Base-by-base conservation (phyloP, 2,888 invertebrate genomes). In the Noctua comes region DNA sequence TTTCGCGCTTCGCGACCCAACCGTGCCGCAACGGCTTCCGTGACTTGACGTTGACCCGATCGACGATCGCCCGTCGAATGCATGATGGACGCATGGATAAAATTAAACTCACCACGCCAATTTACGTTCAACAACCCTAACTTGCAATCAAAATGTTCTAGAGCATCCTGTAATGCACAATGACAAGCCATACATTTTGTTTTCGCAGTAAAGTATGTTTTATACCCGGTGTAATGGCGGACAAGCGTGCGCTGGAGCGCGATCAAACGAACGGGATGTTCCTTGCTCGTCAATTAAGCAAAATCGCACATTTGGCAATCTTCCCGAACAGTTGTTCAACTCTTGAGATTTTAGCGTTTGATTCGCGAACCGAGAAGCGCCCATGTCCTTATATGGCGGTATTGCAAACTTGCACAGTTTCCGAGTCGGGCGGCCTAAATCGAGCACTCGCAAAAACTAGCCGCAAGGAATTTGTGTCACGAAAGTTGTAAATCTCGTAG, bases 291-390 rank as follows among this genome's bases (percentile, higher is more conserved):
- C 96, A 95, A 96, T 96, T 96, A 95, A 94, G 93, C 91, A 92
- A 93, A 95, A 94, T 93, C 94, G 91, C 92, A 94, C 94, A 93
- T 94, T 96, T 96, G 96, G 96, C 96, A 96, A 82, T 85, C 91
- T 92, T 95, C 96, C 96, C 96, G 93, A 87, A 88, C 95, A 95
- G 93, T 95, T 95, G 94, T 94, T 94, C 92, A 89, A 91, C 93
- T 91, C 89, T 88, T 86, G 88, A 90, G 90, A 90, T 91, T 92
- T 91, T 87, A 89, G 88, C 88, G 89, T 90, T 90, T 89, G 91
- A 93, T 93, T 94, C 93, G 92, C 88, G 88, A 92, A 92, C 91
- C 89, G 85, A 81, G 84, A 85, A 88, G 87, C 86, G 83, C 86
- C 79, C 91, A 91, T 91, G 78, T 57, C 96, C 95, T 89, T 95